Evolutionary conservation across 53 echinoderm and acorn worm genomes (phyloP).

Genomic region (Arbacia lixula): DNA sequence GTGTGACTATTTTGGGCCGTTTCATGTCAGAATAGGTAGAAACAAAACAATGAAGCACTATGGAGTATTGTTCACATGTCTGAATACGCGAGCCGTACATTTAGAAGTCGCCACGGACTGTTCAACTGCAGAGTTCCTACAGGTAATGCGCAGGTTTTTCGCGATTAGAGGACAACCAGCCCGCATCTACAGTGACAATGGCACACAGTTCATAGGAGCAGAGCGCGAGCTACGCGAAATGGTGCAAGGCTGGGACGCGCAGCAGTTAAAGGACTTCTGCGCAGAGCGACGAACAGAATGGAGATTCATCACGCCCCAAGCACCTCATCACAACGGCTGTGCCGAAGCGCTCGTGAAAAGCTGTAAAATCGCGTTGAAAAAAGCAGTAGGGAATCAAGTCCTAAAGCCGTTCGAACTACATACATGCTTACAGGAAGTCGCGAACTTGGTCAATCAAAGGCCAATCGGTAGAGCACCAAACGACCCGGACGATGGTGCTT

Average conservation of each 20-base stretch:
- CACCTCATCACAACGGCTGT: constrained; percentile 72
- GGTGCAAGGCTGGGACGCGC: constrained; percentile 51
- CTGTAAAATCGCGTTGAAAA: constrained; percentile 67
- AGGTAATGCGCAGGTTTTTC: constrained; percentile 62
- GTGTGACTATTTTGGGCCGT: constrained; percentile 69
- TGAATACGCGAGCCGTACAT: constrained; percentile 73
- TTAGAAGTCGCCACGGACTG: constrained; percentile 62
- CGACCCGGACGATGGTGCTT: constrained; percentile 61
- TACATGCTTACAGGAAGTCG: constrained; percentile 60
- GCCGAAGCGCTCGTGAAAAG: constrained; percentile 58
- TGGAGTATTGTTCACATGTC: constrained; percentile 70
- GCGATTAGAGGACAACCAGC: constrained; percentile 67
- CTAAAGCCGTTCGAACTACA: constrained; percentile 58
- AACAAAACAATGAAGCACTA: constrained; percentile 67
- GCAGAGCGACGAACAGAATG: constrained; percentile 59
- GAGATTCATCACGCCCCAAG: constrained; percentile 64
- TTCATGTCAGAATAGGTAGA: constrained; percentile 40
- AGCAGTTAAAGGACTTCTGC: constrained; percentile 70
- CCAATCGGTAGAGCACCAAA: constrained; percentile 59
- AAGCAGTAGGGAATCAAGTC: constrained; percentile 58
- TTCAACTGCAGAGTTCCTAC: constrained; percentile 68
- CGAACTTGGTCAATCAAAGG: constrained; percentile 55
- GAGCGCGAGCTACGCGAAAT: constrained; percentile 55
- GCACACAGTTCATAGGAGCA: constrained; percentile 68
- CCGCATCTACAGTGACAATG: constrained; percentile 58